phyloP scores from a whole-genome alignment of 2,888 invertebrate species.

The Prosopocoilus inquinatus region DNA sequence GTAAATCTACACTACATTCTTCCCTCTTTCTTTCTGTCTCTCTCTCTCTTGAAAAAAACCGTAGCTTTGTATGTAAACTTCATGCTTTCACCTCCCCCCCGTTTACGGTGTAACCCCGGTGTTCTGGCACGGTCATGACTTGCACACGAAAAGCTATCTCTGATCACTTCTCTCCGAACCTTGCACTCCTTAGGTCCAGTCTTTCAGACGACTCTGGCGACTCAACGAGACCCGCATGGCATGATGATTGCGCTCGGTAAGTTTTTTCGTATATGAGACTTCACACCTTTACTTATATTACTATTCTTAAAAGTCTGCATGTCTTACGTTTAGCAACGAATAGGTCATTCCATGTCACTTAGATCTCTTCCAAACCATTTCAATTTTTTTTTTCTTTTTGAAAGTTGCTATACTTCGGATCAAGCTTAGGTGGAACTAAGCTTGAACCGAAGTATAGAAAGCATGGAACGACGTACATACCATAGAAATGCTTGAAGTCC shows the following conservation, averaged over 20 bases:
- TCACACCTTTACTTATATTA: conserved; percentile 8
- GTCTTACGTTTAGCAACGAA: too few relatives aligned
- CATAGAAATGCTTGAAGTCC: too few relatives aligned
- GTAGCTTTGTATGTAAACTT: conserved; percentile 27
- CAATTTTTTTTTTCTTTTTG: too few relatives aligned
- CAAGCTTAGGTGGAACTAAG: too few relatives aligned
- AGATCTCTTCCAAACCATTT: too few relatives aligned
- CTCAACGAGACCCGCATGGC: conserved; percentile 58
- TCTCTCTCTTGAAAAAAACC: background rate
- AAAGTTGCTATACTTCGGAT: too few relatives aligned
- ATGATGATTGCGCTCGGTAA: conserved; percentile 66
- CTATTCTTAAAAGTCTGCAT: background rate
- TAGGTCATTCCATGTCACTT: too few relatives aligned
- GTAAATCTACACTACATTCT: background rate
- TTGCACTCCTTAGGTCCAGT: conserved; percentile 51
- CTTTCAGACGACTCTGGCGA: conserved; percentile 49
- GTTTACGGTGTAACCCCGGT: conserved; percentile 16
- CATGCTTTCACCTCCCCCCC: conserved; percentile 16
- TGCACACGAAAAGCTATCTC: conserved; percentile 37
- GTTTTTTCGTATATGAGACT: conserved; percentile 35
- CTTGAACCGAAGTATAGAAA: too few relatives aligned
- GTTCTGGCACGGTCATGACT: conserved; percentile 37
- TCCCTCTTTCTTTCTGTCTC: too few relatives aligned
- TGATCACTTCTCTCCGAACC: conserved; percentile 48
- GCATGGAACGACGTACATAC: too few relatives aligned